Conservation (phyloP, 1,140 invertebrate genomes). For the Leptinotarsa undecemlineata region DNA sequence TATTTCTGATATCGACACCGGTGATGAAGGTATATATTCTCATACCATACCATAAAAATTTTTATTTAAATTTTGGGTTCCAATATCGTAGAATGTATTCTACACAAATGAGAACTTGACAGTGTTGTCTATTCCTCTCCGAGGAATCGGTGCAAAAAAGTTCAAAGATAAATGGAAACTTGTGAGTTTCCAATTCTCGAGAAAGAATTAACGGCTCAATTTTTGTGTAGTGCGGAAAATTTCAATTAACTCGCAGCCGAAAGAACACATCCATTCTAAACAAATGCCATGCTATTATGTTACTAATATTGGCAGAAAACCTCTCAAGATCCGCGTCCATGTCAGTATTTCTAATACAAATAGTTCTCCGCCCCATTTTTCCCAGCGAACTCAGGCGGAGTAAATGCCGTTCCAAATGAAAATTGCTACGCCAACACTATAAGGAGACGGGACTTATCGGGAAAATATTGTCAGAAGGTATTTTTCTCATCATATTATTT, state of each 20-base stretch:
- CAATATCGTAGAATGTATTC: no score
- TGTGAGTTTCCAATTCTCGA: not conserved
- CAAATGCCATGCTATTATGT: not conserved
- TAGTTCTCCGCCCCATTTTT: not conserved
- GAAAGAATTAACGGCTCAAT: not conserved
- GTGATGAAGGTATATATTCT: no score
- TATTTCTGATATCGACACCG: no score
- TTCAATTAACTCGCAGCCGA: not conserved
- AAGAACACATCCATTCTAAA: no score
- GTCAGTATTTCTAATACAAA: not conserved
- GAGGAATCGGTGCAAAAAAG: no score
- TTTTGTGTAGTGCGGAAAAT: not conserved
- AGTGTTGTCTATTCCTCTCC: no score
- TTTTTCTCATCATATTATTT: conserved; percentile 15
- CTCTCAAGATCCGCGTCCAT: not conserved
- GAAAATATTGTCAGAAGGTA: conserved; percentile 18
- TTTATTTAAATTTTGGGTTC: no score
- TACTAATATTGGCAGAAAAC: not conserved
- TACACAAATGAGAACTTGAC: no score
- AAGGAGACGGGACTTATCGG: conserved; percentile 1
- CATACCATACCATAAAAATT: no score
- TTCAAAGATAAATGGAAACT: no score
- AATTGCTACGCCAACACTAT: conserved; percentile 14
- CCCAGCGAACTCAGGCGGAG: not conserved
- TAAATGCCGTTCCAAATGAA: conserved; percentile 11